Evolutionary conservation across 2,797 vertebrate genomes (phyloP).

Genomic region (Brachyalestes nurse): DNA sequence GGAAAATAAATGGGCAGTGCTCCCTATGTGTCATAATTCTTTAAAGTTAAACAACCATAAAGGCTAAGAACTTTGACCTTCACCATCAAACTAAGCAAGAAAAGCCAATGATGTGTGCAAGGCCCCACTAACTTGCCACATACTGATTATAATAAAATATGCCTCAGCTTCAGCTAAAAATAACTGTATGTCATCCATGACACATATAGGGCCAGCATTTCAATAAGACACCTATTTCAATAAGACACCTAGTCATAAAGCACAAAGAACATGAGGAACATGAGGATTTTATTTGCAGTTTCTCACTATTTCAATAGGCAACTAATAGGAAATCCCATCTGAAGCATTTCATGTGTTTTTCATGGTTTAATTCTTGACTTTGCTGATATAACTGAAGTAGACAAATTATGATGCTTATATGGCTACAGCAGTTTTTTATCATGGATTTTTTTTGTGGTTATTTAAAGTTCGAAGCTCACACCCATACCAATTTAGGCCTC

Average conservation of each 20-base stretch:
- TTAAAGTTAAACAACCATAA: conserved; percentile 92
- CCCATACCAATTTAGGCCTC: not conserved
- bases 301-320: not conserved
- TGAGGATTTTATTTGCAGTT: not conserved
- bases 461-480: not conserved
- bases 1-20: conserved; percentile 51
- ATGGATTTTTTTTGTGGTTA: no score
- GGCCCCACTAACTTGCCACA: conserved; percentile 81
- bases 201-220: conserved; percentile 91
- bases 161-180: conserved; percentile 86
- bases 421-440: no score
- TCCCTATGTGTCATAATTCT: conserved; percentile 80
- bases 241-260: conserved; percentile 96
- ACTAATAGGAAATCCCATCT: not conserved
- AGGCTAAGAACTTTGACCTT: conserved; percentile 98
- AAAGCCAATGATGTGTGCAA: conserved; percentile 97
- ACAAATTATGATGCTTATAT: no score
- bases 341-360: not conserved
- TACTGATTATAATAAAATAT: conserved; percentile 95
- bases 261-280: conserved; percentile 82
- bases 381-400: no score
- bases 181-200: conserved; percentile 94
- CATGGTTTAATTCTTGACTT: no score
- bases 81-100: conserved; percentile 95
- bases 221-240: conserved; percentile 96